These are phyloP conservation scores for Himalopsyche tibetana DNA, from an alignment of 2,888 invertebrate species.

Conservation along the genomic window DNA sequence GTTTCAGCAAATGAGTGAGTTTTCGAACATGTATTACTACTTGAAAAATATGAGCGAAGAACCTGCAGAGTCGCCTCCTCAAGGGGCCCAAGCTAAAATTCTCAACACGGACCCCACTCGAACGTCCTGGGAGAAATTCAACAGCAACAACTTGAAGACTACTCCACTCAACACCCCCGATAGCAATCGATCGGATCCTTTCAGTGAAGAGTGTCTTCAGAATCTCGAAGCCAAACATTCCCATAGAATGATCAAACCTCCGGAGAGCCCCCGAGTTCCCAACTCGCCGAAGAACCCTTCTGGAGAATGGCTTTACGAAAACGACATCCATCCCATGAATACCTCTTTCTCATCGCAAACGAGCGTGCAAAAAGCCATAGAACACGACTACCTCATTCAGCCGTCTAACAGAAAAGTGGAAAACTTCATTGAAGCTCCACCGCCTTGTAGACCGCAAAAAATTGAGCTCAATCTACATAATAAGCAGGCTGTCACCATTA, in stretches of 20 bases:
- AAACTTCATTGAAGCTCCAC: slow-evolving; percentile 10
- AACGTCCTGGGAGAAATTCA: slow-evolving; percentile 64
- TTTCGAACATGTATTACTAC: slow-evolving; percentile 91
- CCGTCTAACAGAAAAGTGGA: slow-evolving; percentile 80
- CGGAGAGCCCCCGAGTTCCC: slow-evolving; percentile 52
- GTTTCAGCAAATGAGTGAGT: slow-evolving; percentile 89
- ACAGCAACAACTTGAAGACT: slow-evolving; percentile 60
- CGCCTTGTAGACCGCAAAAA: slow-evolving; percentile 71
- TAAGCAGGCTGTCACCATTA: slow-evolving; percentile 28
- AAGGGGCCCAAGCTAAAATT: slow-evolving; percentile 72
- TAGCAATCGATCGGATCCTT: slow-evolving; percentile 70
- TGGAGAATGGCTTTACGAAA: slow-evolving; percentile 76
- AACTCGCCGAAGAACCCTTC: slow-evolving; percentile 50
- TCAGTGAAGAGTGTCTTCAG: slow-evolving; percentile 75
- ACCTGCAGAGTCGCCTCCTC: slow-evolving; percentile 72
- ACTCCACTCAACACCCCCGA: slow-evolving; percentile 68
- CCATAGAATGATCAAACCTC: slow-evolving; percentile 56
- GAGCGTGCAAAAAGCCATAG: slow-evolving; percentile 75
- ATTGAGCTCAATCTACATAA: slow-evolving; percentile 66
- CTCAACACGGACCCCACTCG: slow-evolving; percentile 69
- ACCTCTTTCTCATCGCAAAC: slow-evolving; percentile 67
- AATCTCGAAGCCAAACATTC: slow-evolving; percentile 71
- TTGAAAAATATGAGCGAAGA: slow-evolving; percentile 85
- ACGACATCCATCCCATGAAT: slow-evolving; percentile 69
- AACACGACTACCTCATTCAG: slow-evolving; percentile 79